Evolutionary conservation across 2,113 vertebrate species (phyloP).

Genomic region (Condylura cristata): DNA sequence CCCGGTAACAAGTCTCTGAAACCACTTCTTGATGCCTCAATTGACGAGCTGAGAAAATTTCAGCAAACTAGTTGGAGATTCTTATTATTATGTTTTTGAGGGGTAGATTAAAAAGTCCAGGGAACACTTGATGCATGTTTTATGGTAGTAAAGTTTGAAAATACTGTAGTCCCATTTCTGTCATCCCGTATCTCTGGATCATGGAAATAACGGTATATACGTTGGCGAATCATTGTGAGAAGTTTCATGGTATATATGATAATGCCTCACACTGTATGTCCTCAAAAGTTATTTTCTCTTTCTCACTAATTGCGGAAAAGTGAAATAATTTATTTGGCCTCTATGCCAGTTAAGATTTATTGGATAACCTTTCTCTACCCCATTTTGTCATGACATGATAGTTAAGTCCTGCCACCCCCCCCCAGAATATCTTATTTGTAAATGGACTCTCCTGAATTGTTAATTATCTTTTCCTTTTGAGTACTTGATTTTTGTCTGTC

Average conservation of each 20-base stretch:
- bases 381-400: neutral
- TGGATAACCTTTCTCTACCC: neutral
- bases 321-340: neutral
- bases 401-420: neutral
- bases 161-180: neutral
- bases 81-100: neutral
- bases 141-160: slow-evolving; percentile 15
- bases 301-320: neutral
- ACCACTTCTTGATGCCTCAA: neutral
- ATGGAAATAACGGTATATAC: neutral
- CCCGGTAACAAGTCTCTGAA: neutral
- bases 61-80: neutral
- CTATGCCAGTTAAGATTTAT: neutral
- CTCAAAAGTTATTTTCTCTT: neutral
- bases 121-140: neutral
- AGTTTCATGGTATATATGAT: neutral
- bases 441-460: neutral
- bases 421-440: neutral
- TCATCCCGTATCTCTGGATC: neutral
- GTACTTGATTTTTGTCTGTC: slow-evolving; percentile 21
- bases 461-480: slow-evolving; percentile 49
- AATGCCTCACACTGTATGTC: neutral
- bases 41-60: neutral
- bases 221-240: neutral
- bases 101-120: neutral